These are phyloP conservation scores for Myotis vivesi DNA, from an alignment of 2,797 vertebrate genomes.

Conservation along the genomic window DNA sequence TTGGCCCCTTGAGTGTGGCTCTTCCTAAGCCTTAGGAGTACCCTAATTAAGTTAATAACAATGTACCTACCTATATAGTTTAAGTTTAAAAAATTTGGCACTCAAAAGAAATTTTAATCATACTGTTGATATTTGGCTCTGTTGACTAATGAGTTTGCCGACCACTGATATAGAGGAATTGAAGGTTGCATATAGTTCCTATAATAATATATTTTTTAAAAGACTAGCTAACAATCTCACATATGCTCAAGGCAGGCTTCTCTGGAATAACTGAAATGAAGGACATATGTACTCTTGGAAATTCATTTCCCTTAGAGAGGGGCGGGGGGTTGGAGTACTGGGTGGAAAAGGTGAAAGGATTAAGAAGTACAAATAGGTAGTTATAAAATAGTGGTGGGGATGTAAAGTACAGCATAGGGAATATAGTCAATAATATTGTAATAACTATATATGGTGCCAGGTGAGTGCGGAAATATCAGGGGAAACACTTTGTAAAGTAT, in stretches of 20 bases:
- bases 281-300: not conserved
- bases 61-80: too few species aligned
- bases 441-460: not conserved
- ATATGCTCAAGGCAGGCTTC: not conserved
- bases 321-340: not conserved
- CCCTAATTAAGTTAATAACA: too few species aligned
- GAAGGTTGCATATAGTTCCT: not conserved
- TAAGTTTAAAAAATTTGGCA: too few species aligned
- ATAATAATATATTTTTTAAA: not conserved
- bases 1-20: too few species aligned
- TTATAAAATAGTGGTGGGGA: not conserved
- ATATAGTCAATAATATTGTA: not conserved
- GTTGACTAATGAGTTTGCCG: too few species aligned
- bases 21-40: too few species aligned
- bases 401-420: not conserved
- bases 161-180: not conserved
- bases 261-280: constrained; percentile 17
- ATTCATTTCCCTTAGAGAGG: not conserved
- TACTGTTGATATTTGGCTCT: too few species aligned
- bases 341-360: not conserved
- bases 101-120: too few species aligned
- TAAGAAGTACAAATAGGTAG: not conserved
- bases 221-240: not conserved
- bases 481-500: not conserved
- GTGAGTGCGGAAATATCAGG: not conserved